Conservation (phyloP, 2,113 vertebrate genomes). For the Tenebrosternarchus preto region DNA sequence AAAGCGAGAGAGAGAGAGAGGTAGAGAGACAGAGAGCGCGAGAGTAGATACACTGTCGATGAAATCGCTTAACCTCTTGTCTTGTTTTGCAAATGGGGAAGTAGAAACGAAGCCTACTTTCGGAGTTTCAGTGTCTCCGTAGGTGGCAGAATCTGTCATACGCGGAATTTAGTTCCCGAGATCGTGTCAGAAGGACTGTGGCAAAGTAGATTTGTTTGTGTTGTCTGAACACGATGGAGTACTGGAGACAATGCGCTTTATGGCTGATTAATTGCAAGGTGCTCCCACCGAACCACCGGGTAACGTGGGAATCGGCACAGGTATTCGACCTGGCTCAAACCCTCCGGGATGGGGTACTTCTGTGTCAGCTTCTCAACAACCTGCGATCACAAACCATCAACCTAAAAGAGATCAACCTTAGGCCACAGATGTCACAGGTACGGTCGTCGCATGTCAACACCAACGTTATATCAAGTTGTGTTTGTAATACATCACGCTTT, state of each 20-base stretch:
- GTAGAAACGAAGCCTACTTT: constrained; percentile 26
- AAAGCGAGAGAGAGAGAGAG: constrained; percentile 48
- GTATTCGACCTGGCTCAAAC: constrained; percentile 96
- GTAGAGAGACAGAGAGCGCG: constrained; percentile 62
- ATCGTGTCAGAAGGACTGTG: constrained; percentile 21
- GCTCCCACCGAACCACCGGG: constrained; percentile 90
- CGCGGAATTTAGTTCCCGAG: neutral
- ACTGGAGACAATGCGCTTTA: constrained; percentile 91
- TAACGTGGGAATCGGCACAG: constrained; percentile 93
- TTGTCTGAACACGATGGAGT: constrained; percentile 81
- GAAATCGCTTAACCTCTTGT: too few species aligned
- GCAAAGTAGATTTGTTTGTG: constrained; percentile 29
- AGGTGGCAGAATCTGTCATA: neutral
- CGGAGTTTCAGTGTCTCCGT: constrained; percentile 21
- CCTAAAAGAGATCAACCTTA: constrained; percentile 94
- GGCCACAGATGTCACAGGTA: constrained; percentile 98
- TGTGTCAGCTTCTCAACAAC: constrained; percentile 97
- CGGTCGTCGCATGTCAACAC: constrained; percentile 31
- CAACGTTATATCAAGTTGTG: too few species aligned
- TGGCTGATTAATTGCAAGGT: constrained; percentile 95
- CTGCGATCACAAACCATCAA: constrained; percentile 86
- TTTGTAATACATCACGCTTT: too few species aligned
- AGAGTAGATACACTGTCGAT: neutral
- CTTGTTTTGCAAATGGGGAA: constrained; percentile 16
- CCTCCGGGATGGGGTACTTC: constrained; percentile 91